Evolutionary conservation across 2,888 invertebrate species (phyloP), one percentile per base, ranked within the genome.

Genomic region (Nowickia ferox): DNA sequence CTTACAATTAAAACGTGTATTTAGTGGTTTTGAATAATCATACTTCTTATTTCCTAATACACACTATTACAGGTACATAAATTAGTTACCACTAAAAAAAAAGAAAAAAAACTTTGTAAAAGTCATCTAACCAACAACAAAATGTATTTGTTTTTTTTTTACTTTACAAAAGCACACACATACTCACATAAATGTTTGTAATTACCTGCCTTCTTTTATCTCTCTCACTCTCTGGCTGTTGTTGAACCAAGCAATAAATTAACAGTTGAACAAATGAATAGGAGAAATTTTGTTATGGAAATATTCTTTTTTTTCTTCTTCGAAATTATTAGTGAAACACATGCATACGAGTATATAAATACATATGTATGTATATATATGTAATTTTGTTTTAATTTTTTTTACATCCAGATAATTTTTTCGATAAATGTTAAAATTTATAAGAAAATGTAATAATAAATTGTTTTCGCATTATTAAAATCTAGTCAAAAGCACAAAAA

Each of bases 191-290:
- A 55, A 44, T 80, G 30, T 63, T 72, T 57, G 17, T 66, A 22
- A 42, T 57, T 57, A 81, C 80, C 63, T 81, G 66, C 74, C 66
- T 81, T 69, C 30, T 63, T 46, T 63, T 30, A 2, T 30, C 30
- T 30, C 30, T 30, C 30, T 30, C 30, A 6, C 30, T 30, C 30
- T 6, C 30, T 0, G 6, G 30, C 15, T 65, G 66, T 77, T 66
- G 57, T n/a, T 66, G 55, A 59, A 68, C 46, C 57, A 77, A 61
- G 19, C 59, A 38, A 74, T 38, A 38, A 38, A 15, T 48, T 48
- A 15, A 44, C 42, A 63, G 59, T 46, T 66, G 48, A 48, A 46
- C 13, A 5, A 30, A 30, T 30, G 30, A 30, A 30, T 30, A 30
- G 30, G 30, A 30, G 30, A 30, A 30, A 30, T 30, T 38, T 40